Evolutionary conservation across 1,140 invertebrate genomes (phyloP), one percentile per base, ranked within the genome.

Genomic region (Drosophila seguyi): DNA sequence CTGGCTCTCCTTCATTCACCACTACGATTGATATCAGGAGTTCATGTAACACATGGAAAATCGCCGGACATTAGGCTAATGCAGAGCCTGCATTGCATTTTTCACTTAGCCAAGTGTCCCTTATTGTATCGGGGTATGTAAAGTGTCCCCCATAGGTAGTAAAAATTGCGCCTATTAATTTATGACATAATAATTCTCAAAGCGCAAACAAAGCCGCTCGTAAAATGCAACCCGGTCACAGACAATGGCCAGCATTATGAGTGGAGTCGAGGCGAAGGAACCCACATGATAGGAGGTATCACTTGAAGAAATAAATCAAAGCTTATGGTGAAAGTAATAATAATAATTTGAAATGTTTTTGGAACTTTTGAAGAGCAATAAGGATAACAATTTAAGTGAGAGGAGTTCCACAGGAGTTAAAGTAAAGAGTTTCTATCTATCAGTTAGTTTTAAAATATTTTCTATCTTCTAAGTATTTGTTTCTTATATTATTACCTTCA

Each of bases 171-270:
- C 67, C 85, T 85, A 90, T 88, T 88, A 88, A 88, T 88, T 88
- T 88, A 88, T 88, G 85, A 88, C 81, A 88, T 90, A 90, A 90
- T 90, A 90, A 90, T 85, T 90, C 81, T 81, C 78, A 85, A 90
- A 90, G 81, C 75, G 85, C 85, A 90, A 90, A 90, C 81, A 90
- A 90, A 90, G 85, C 85, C 69, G 80, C 84, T 87, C 83, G 48
- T 87, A 87, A 87, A 87, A 87, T 69, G 62, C 71, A 66, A 61
- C 57, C 45, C 73, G 52, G 47, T 34, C 62, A 36, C 83, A 88
- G 83, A 87, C 83, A 87, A 87, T 87, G 73, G 66, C 36, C 52
- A 22, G 45, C 84, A 83, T 83, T 87, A 88, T 82, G 75, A 42
- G 63, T 61, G 69, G 59, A 47, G 52, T 60, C 29, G 60, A 61